Evolutionary conservation across 2,113 vertebrate genomes (phyloP).

Genomic region (Carassius gibelio): DNA sequence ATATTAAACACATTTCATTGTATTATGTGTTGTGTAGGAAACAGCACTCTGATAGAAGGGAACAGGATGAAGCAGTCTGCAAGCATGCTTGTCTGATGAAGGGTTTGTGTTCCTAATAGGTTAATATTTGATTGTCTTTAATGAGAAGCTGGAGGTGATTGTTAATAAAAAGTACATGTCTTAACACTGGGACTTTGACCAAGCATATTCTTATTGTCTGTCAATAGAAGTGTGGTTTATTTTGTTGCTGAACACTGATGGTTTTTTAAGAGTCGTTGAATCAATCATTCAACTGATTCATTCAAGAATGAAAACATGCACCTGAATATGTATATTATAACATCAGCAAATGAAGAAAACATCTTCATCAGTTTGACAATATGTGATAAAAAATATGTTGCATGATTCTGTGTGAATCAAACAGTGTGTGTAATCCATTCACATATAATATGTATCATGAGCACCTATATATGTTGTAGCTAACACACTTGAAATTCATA

Average conservation of each 20-base stretch:
- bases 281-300: neutral
- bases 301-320: neutral
- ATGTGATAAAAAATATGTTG: neutral
- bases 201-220: neutral
- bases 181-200: neutral
- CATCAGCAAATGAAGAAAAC: no score
- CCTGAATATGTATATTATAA: no score
- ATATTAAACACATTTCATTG: slow-evolving; percentile 76
- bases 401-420: neutral
- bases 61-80: slow-evolving; percentile 61
- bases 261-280: neutral
- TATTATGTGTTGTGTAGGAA: slow-evolving; percentile 62
- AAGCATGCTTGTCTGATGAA: slow-evolving; percentile 50
- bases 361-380: no score
- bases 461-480: neutral
- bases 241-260: neutral
- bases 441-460: neutral
- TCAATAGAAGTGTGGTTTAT: neutral
- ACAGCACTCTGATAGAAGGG: slow-evolving; percentile 59
- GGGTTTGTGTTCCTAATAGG: neutral
- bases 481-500: neutral
- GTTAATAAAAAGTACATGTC: neutral
- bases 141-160: neutral
- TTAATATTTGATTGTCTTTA: slow-evolving; percentile 10
- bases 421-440: neutral